Base-by-base conservation (phyloP, 2,797 vertebrate genomes). In the Neopelma chrysocephalum region DNA sequence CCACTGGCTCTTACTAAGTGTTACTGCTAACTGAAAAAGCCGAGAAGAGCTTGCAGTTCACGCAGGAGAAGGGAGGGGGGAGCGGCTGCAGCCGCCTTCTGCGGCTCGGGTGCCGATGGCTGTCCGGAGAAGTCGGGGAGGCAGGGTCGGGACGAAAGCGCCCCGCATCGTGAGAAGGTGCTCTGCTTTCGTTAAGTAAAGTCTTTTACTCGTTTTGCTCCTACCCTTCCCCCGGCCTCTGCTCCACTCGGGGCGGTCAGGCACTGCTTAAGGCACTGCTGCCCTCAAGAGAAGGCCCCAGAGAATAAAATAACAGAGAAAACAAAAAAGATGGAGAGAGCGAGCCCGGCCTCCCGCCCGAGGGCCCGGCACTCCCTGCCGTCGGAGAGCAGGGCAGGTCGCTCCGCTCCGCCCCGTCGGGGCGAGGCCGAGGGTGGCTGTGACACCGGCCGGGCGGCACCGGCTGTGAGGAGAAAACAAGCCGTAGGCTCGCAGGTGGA, bases 61-160 rank as follows among this genome's bases (percentile, higher is more conserved):
- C 21, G 12, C 31, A 6, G 15, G 16, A 47, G 14, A 27, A 29
- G 17, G 6, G 13, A 34, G 32, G 10, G 23, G 62, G 20, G 9
- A 3, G 13, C 11, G 3, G 17, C 21, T 34, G n/a, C 22, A 13
- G 12, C 26, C 9, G 5, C 12, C 32, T 14, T 32, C 68, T 6
- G n/a, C 12, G 1, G 15, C 15, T n/a, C 31, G 4, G 43, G 20
- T 12, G 18, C 48, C 18, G 5, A 20, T 3, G 47, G 1, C 18
- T 15, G 31, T 15, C 22, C 26, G 22, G 45, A 14, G 10, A 15
- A 15, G 13, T 12, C 2, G 12, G 20, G 14, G 6, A 10, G 38
- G 20, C n/a, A 56, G 60, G 4, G 10, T 17, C 14, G 6, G 10
- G 15, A 18, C 4, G 9, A 17, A 22, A 5, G 8, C 3, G 16